Conservation (phyloP, 2,888 invertebrate species). For the Diadegma fenestrale region DNA sequence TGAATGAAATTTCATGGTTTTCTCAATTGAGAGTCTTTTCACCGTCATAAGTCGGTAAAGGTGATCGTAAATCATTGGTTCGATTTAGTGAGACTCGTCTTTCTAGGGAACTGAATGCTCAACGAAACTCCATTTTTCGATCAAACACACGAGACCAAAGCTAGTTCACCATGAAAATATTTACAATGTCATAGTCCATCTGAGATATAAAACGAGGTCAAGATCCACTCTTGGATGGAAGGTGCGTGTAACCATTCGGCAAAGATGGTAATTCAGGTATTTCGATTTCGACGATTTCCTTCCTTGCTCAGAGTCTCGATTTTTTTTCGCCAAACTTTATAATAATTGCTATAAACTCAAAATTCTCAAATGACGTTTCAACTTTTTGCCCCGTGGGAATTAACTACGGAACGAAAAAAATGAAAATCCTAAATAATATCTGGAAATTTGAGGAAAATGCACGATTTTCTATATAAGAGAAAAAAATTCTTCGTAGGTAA, state of each 20-base stretch:
- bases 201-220: conserved; percentile 60
- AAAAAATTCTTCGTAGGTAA: neutral
- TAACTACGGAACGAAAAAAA: no score
- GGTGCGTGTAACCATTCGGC: conserved; percentile 34
- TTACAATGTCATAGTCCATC: conserved; percentile 64
- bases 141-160: conserved; percentile 44
- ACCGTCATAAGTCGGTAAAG: conserved; percentile 52
- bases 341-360: neutral
- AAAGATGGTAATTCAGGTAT: conserved; percentile 59
- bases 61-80: conserved; percentile 50
- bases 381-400: no score
- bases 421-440: neutral
- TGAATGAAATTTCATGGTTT: neutral
- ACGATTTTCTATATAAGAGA: neutral
- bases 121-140: conserved; percentile 64
- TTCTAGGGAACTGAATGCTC: conserved; percentile 56
- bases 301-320: neutral
- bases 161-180: conserved; percentile 65
- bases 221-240: conserved; percentile 47
- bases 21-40: conserved; percentile 6
- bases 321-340: neutral
- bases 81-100: conserved; percentile 61
- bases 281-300: conserved; percentile 31
- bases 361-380: no score
- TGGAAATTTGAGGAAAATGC: neutral